A percentile compares a stretch with the other conserved stretches of the same genome.
Evolutionary conservation across 2,888 invertebrate species (phyloP).

Genomic region (Euproctis similis): DNA sequence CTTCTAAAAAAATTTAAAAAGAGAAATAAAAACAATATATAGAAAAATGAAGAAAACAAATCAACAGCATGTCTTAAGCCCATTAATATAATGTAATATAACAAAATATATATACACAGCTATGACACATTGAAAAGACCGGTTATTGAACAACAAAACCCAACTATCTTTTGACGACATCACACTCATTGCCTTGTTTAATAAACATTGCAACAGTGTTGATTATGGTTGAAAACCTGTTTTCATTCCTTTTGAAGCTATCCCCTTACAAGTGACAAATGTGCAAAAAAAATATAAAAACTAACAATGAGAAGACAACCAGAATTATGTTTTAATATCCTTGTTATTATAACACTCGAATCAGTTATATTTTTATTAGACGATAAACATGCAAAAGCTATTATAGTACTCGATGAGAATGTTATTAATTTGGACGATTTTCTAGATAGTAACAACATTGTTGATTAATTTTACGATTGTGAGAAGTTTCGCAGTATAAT

Average conservation of each 20-base stretch:
- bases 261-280: constrained; percentile 41
- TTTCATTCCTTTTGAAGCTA: constrained; percentile 29
- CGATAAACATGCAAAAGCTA: constrained; percentile 44
- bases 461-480: constrained; percentile 27
- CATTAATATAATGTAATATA: too few species aligned
- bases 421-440: constrained; percentile 56
- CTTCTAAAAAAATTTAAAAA: too few species aligned
- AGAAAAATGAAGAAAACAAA: too few species aligned
- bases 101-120: constrained; percentile 3
- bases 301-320: constrained; percentile 48
- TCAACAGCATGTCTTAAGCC: constrained; percentile 2
- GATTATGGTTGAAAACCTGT: constrained; percentile 56
- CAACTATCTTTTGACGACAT: constrained; percentile 35
- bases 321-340: constrained; percentile 65
- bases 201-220: constrained; percentile 73
- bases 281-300: constrained; percentile 56
- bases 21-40: too few species aligned
- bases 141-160: constrained; percentile 28
- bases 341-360: constrained; percentile 41
- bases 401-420: constrained; percentile 54
- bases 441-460: constrained; percentile 24
- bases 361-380: constrained; percentile 64
- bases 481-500: constrained; percentile 38
- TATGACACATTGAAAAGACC: constrained; percentile 17
- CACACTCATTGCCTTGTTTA: constrained; percentile 68